These are phyloP conservation scores for Neostethus bicornis DNA, from an alignment of 2,797 vertebrate genomes.

Conservation along the genomic window DNA sequence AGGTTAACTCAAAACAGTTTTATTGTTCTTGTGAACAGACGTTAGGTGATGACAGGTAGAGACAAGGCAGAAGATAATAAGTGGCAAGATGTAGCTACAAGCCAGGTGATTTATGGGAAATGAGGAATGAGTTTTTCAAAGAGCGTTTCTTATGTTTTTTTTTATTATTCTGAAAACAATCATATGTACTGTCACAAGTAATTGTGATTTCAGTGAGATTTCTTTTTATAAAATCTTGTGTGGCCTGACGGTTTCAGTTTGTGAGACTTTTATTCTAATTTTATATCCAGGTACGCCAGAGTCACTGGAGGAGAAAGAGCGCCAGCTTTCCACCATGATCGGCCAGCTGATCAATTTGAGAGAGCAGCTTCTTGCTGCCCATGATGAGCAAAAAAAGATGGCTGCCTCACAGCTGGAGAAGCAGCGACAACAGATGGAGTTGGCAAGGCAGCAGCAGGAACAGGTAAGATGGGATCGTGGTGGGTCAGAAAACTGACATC, in stretches of 20 bases:
- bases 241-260: background rate
- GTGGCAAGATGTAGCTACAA: constrained; percentile 41
- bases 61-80: constrained; percentile 55
- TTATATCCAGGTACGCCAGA: constrained; percentile 86
- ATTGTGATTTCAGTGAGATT: background rate
- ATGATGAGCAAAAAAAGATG: constrained; percentile 95
- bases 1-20: constrained; percentile 40
- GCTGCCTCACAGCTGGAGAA: constrained; percentile 95
- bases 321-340: constrained; percentile 93
- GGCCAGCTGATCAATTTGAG: constrained; percentile 93
- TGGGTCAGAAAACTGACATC: too few relatives aligned
- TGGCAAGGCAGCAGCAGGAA: constrained; percentile 95
- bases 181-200: background rate
- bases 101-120: constrained; percentile 33
- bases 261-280: background rate
- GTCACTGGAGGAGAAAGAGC: constrained; percentile 93
- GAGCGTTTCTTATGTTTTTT: background rate
- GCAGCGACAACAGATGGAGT: constrained; percentile 96
- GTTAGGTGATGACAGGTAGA: constrained; percentile 36
- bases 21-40: constrained; percentile 59
- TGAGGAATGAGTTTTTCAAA: constrained; percentile 18
- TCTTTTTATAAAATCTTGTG: too few relatives aligned
- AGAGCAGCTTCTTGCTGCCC: constrained; percentile 93
- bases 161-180: too few relatives aligned
- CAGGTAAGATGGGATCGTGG: constrained; percentile 81